Base-by-base conservation (phyloP, 2,797 vertebrate genomes). In the Peromyscus melanophrys region DNA sequence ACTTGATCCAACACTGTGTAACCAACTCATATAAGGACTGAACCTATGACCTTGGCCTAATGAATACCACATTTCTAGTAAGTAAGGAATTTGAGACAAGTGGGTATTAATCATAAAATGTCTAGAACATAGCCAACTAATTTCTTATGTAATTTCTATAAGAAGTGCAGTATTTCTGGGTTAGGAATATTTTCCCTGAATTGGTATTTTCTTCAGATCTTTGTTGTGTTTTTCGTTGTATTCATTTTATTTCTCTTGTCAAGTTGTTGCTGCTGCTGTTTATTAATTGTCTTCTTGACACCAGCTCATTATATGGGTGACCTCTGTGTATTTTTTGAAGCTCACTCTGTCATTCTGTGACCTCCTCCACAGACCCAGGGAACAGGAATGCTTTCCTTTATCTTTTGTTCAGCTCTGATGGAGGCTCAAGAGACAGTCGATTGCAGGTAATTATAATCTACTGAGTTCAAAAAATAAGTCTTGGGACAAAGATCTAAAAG, bases 261-360 rank as follows among this genome's bases (percentile, higher is more conserved):
- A 87, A 63, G 11, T 57, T 82, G 40, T 69, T 90, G 40, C 9
- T 88, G 25, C 37, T 89, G 52, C 31, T 80, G 78, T 83, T 78
- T 85, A 83, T 92, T 91, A 76, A 94, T 90, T 81, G 17, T 89
- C 78, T 92, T 57, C 84, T 77, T 96, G 92, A 85, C 59, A 89
- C 31, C 34, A 52, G 80, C 92, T 97, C 83, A 83, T 97, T 97
- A 93, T 75, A 65, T 85, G 29, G 90, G 57, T 92, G 82, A 96
- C 87, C 95, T 85, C 6, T 90, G 43, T 78, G 78, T 65, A 25
- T 37, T 87, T 69, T 61, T 93, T 43, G 52, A 96, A 55, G n/a
- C 37, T 90, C 59, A 81, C n/a, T 59, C 71, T 93, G 94, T 85
- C 83, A 94, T 80, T 75, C 34, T 81, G 40, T 92, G 92, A 94